Evolutionary conservation across 2,113 vertebrate species (phyloP).

Genomic region (Eublepharis macularius): DNA sequence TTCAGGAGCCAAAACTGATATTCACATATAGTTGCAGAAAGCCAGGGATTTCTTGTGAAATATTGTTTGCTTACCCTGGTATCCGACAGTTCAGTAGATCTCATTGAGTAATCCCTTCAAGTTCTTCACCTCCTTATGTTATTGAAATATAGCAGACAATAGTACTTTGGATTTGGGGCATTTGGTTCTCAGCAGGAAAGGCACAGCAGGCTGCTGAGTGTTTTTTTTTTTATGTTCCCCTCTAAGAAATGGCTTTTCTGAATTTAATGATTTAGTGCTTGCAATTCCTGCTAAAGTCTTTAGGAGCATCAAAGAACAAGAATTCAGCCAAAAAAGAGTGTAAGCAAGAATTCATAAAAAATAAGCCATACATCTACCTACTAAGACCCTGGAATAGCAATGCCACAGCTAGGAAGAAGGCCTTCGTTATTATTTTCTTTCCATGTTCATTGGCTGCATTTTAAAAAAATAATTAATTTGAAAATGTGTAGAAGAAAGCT

Average conservation of each 20-base stretch:
- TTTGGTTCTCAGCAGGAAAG: constrained; percentile 21
- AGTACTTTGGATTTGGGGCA: constrained; percentile 24
- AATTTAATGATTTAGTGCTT: constrained; percentile 23
- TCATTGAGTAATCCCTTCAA: constrained; percentile 47
- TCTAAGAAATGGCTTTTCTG: constrained; percentile 22
- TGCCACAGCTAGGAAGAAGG: neutral
- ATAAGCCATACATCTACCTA: neutral
- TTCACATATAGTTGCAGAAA: neutral
- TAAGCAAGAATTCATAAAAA: constrained; percentile 4
- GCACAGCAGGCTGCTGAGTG: neutral
- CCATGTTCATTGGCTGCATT: neutral
- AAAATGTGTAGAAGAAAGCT: constrained; percentile 12
- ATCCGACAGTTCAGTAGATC: constrained; percentile 38
- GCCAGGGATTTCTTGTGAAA: constrained; percentile 15
- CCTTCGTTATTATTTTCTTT: neutral
- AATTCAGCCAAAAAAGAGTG: neutral
- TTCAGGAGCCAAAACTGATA: constrained; percentile 22
- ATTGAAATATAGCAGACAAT: neutral
- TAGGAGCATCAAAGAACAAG: neutral
- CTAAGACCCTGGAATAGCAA: neutral
- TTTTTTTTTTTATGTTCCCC: constrained; percentile 28
- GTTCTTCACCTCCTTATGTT: constrained; percentile 9
- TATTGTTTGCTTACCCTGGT: constrained; percentile 24
- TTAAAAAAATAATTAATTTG: fast-evolving
- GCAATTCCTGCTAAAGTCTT: constrained; percentile 17